These are phyloP conservation scores for Eutolmus rufibarbis DNA, from an alignment of 2,888 invertebrate genomes.

Conservation along the genomic window DNA sequence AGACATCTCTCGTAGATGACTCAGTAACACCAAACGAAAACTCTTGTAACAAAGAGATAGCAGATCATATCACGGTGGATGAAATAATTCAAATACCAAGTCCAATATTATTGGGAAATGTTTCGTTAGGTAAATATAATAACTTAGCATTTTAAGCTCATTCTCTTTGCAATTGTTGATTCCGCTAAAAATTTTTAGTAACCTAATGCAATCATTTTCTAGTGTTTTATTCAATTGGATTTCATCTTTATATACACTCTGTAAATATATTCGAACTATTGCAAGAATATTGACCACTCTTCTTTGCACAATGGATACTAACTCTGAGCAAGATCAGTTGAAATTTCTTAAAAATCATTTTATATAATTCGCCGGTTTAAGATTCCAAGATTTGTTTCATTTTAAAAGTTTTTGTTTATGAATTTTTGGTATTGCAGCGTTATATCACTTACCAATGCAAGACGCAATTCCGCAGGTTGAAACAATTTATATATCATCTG, in stretches of 20 bases:
- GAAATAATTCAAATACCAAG: slow-evolving; percentile 33
- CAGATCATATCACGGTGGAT: background rate
- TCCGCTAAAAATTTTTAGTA: background rate
- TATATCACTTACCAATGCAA: background rate
- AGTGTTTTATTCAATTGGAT: background rate
- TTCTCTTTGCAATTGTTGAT: background rate
- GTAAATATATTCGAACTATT: background rate
- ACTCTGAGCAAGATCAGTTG: background rate
- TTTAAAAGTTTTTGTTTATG: too few relatives aligned
- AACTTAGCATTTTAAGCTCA: background rate
- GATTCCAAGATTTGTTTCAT: background rate
- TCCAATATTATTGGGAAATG: slow-evolving; percentile 60
- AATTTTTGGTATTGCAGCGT: too few relatives aligned
- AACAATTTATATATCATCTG: background rate
- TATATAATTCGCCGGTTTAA: background rate
- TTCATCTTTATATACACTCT: background rate
- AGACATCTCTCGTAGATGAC: slow-evolving; percentile 79
- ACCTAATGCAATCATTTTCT: background rate
- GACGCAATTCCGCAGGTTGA: background rate
- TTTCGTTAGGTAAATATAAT: slow-evolving; percentile 58
- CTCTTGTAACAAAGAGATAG: background rate
- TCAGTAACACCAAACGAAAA: slow-evolving; percentile 54
- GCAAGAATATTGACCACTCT: background rate
- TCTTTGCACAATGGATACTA: background rate
- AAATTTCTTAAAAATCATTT: background rate